A percentile compares a stretch with the other conserved stretches of the same genome.
phyloP scores from a whole-genome alignment of 2,113 vertebrate genomes.

The Nycticorax nycticorax region DNA sequence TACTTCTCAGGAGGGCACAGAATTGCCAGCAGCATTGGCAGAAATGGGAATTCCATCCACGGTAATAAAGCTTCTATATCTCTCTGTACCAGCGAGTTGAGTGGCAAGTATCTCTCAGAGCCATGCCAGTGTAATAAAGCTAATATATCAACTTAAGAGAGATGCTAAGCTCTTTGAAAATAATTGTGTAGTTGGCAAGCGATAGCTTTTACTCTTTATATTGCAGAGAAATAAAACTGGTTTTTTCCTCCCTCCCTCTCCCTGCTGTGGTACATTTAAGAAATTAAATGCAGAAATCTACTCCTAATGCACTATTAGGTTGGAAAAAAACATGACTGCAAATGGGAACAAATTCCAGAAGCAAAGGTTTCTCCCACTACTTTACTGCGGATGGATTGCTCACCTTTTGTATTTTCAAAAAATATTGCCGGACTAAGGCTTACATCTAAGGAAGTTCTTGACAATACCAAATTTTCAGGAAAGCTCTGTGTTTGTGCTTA shows the following conservation, averaged over 20 bases:
- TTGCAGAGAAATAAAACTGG: not conserved
- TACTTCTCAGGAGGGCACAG: constrained; percentile 29
- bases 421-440: not conserved
- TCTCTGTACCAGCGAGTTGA: not conserved
- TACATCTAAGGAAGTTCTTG: not conserved
- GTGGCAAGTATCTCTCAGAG: constrained; percentile 50
- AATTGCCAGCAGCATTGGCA: not conserved
- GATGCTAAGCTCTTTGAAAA: constrained; percentile 42
- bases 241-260: not conserved
- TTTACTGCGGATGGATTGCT: not conserved
- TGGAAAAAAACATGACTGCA: not conserved
- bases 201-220: not conserved
- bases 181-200: constrained; percentile 8
- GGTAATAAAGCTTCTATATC: constrained; percentile 45
- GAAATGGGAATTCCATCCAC: constrained; percentile 45
- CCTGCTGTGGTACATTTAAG: not conserved
- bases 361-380: not conserved
- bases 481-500: not conserved
- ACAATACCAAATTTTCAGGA: not conserved
- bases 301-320: not conserved
- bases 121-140: constrained; percentile 46
- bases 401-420: not conserved
- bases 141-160: constrained; percentile 46
- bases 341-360: not conserved
- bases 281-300: constrained; percentile 46